These are phyloP conservation scores for Calameuta idolon DNA, from an alignment of 2,888 invertebrate genomes.

Conservation along the genomic window DNA sequence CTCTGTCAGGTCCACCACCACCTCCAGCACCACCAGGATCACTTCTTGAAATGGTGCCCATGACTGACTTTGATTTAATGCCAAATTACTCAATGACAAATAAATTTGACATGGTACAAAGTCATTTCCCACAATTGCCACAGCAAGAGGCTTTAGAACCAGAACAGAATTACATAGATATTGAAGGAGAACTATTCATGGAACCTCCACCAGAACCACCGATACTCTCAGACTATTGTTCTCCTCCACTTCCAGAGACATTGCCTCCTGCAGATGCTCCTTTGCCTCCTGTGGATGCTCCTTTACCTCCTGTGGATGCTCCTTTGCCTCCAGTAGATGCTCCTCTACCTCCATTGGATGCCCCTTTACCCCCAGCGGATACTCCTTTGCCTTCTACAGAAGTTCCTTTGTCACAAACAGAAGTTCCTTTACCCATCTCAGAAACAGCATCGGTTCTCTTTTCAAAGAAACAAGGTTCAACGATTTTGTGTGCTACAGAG, in stretches of 20 bases:
- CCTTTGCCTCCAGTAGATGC: not conserved
- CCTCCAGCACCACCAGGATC: conserved; percentile 14
- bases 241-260: not conserved
- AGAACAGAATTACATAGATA: not conserved
- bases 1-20: conserved; percentile 16
- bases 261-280: not conserved
- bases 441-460: not conserved
- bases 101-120: not conserved
- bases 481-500: not conserved
- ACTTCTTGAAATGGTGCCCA: not conserved
- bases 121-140: not conserved
- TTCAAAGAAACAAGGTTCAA: not conserved
- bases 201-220: not conserved
- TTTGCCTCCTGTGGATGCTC: not conserved
- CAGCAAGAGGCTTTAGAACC: not conserved
- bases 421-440: not conserved
- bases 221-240: not conserved
- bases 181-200: not conserved
- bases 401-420: not conserved
- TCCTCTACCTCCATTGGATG: not conserved
- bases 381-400: not conserved
- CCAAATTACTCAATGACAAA: not conserved
- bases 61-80: not conserved
- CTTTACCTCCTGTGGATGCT: not conserved
- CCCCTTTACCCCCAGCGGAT: not conserved